A percentile compares a stretch with the other conserved stretches of the same genome.
Conservation (phyloP, 2,113 vertebrate genomes). For the Isichthys henryi region DNA sequence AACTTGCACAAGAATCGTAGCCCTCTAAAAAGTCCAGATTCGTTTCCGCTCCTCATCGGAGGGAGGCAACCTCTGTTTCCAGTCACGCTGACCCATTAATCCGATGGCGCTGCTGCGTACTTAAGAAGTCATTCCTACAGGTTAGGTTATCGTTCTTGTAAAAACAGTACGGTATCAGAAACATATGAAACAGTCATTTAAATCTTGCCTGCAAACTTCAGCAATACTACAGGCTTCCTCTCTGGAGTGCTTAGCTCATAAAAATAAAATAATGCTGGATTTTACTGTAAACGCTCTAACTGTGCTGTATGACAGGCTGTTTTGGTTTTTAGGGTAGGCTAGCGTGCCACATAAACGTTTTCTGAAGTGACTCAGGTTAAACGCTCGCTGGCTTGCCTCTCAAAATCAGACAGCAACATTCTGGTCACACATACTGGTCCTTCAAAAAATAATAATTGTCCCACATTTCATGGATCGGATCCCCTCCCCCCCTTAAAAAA, state of each 20-base stretch:
- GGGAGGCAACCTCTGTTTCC: constrained; percentile 21
- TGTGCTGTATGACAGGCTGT: not conserved
- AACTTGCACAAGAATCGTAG: not conserved
- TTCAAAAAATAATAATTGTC: not conserved
- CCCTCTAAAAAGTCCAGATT: constrained; percentile 7
- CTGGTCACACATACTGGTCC: not conserved
- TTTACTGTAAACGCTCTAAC: constrained; percentile 7
- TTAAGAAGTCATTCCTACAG: constrained; percentile 48
- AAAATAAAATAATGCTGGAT: constrained; percentile 1
- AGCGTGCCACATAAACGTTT: not conserved
- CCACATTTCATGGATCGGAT: not conserved
- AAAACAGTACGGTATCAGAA: constrained; percentile 38
- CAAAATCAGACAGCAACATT: not conserved
- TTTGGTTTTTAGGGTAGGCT: not conserved
- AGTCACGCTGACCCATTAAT: constrained; percentile 17
- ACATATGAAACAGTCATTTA: constrained; percentile 58
- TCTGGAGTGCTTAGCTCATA: constrained; percentile 11
- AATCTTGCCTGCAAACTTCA: constrained; percentile 36
- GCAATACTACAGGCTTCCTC: constrained; percentile 48
- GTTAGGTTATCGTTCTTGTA: constrained; percentile 38
- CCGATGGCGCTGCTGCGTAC: not conserved
- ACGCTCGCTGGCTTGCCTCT: not conserved
- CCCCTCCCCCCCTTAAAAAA: not conserved
- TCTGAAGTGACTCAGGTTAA: not conserved
- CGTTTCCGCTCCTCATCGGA: not conserved